A percentile compares a stretch with the other conserved stretches of the same genome.
Evolutionary conservation across 2,888 invertebrate species (phyloP).

Genomic region (Amphiduros pacificus): DNA sequence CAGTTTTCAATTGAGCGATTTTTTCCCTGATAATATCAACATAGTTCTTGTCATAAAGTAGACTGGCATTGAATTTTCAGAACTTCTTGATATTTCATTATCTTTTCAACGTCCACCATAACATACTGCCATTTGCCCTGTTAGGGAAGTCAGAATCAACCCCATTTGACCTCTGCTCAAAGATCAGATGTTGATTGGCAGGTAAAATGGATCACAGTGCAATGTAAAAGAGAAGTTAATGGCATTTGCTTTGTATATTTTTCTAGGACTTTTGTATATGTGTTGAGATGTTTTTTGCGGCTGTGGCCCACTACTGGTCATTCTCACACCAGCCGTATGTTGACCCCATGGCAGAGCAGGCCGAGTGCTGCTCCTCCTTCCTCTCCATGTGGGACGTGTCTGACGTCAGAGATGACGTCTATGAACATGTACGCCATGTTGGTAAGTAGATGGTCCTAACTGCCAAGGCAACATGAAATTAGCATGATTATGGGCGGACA

Average conservation of each 20-base stretch:
- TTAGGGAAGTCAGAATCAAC: too few species aligned
- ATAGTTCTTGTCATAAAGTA: too few species aligned
- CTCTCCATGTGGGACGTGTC: slow-evolving; percentile 96
- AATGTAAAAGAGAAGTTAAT: background rate
- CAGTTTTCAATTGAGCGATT: too few species aligned
- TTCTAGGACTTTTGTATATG: slow-evolving; percentile 90
- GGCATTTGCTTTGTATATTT: background rate
- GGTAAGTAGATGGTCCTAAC: slow-evolving; percentile 59
- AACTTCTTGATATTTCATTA: too few species aligned
- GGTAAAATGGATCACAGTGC: background rate
- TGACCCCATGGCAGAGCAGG: slow-evolving; percentile 56
- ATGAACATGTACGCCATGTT: slow-evolving; percentile 89
- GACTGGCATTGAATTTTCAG: too few species aligned
- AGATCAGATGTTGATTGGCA: background rate
- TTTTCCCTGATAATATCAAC: too few species aligned
- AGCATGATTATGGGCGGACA: too few species aligned
- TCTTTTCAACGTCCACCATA: too few species aligned
- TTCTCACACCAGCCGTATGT: slow-evolving; percentile 91
- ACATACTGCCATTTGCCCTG: too few species aligned
- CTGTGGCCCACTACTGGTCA: slow-evolving; percentile 92
- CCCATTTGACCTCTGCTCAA: background rate
- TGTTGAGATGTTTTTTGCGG: slow-evolving; percentile 96
- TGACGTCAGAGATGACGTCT: slow-evolving; percentile 88
- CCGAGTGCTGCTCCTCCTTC: slow-evolving; percentile 72
- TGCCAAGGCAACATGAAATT: too few species aligned